Evolutionary conservation across 1,140 invertebrate genomes (phyloP).

Genomic region (Drosophila kepulauana): DNA sequence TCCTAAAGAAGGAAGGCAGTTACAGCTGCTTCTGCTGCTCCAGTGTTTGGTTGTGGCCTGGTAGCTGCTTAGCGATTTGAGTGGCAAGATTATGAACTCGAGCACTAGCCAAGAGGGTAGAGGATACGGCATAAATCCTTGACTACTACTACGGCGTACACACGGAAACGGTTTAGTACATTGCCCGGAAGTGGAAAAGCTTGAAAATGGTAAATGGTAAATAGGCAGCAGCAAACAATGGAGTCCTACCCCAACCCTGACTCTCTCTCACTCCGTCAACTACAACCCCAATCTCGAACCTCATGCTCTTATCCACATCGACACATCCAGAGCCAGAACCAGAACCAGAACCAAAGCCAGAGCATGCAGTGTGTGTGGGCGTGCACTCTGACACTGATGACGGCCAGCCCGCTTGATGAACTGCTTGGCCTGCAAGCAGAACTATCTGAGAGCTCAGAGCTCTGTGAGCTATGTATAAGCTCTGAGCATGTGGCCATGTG

Average conservation of each 20-base stretch:
- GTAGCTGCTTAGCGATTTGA: slow-evolving; percentile 72
- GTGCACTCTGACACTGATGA: slow-evolving; percentile 13
- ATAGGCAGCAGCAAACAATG: slow-evolving; percentile 37
- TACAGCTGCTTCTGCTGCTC: slow-evolving; percentile 38
- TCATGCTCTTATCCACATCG: slow-evolving; percentile 1
- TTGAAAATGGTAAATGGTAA: slow-evolving; percentile 56
- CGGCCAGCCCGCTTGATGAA: slow-evolving; percentile 48
- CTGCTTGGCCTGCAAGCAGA: slow-evolving; percentile 21
- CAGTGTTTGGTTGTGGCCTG: slow-evolving; percentile 5
- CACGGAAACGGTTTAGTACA: slow-evolving; percentile 73
- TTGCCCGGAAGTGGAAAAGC: slow-evolving; percentile 72
- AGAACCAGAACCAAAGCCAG: too few relatives aligned
- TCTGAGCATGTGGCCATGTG: slow-evolving; percentile 25
- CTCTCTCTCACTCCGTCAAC: background rate
- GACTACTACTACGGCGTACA: slow-evolving; percentile 29
- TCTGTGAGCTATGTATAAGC: background rate
- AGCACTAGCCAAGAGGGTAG: slow-evolving; percentile 33
- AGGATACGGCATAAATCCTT: slow-evolving; percentile 66
- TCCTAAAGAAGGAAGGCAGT: slow-evolving; percentile 59
- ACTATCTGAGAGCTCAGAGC: slow-evolving; percentile 5
- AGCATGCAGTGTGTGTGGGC: background rate
- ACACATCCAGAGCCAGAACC: too few relatives aligned
- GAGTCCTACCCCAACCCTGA: background rate
- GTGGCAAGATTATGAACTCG: slow-evolving; percentile 76
- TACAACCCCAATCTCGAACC: background rate